phyloP scores from a whole-genome alignment of 2,113 vertebrate species.

The Chiloscyllium plagiosum region DNA sequence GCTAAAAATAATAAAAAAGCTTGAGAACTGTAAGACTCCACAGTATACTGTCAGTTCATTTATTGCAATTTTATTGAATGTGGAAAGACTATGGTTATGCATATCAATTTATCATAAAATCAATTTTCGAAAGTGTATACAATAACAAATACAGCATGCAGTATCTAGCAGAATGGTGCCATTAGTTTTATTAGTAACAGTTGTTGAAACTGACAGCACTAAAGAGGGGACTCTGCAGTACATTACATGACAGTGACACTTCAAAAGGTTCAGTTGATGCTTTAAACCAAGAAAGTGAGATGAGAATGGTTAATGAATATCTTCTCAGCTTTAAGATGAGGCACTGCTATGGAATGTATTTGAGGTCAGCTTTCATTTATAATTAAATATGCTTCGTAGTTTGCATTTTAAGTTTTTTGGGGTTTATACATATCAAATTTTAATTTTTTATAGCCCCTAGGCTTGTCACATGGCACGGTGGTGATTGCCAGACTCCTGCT shows the following conservation, averaged over 20 bases:
- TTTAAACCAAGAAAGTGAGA: neutral
- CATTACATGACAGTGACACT: neutral
- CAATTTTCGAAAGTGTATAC: neutral
- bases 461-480: neutral
- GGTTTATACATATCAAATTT: neutral
- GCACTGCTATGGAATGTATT: neutral
- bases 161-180: neutral
- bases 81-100: neutral
- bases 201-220: neutral
- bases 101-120: constrained; percentile 5
- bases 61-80: neutral
- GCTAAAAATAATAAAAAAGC: neutral
- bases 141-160: neutral
- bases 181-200: neutral
- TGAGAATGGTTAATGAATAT: neutral
- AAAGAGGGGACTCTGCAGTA: neutral
- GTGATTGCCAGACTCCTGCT: neutral
- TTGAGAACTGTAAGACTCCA: neutral
- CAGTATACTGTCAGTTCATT: neutral
- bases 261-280: neutral
- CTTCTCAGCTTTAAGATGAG: neutral
- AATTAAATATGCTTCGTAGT: neutral
- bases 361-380: neutral
- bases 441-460: neutral
- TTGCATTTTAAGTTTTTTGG: neutral